These are phyloP conservation scores for Pteria penguin DNA, from an alignment of 2,888 invertebrate species.

Conservation along the genomic window DNA sequence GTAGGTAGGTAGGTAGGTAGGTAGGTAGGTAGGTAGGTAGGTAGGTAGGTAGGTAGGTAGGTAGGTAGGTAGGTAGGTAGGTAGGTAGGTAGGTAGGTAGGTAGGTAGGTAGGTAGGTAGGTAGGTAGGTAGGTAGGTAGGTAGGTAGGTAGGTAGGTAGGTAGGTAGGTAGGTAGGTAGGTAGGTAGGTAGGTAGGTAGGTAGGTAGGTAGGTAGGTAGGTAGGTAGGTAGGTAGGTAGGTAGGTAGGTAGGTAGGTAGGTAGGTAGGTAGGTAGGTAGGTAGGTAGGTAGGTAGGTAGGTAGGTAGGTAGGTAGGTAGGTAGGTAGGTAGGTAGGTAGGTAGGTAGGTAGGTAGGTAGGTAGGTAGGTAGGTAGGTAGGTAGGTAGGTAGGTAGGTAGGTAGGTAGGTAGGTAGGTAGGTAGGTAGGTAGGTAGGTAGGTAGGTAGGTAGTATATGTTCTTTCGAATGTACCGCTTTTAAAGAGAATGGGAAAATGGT, in stretches of 20 bases:
- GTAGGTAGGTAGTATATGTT: not conserved
- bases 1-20: not conserved
- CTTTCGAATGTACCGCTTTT: not conserved
- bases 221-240: not conserved
- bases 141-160: not conserved
- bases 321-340: not conserved
- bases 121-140: not conserved
- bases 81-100: not conserved
- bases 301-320: not conserved
- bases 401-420: not conserved
- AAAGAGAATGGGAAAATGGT: too few species aligned
- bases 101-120: not conserved
- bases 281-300: not conserved
- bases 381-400: not conserved
- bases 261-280: not conserved
- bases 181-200: not conserved
- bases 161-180: not conserved
- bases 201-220: not conserved
- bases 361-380: not conserved
- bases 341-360: not conserved
- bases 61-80: not conserved
- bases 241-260: not conserved
- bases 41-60: not conserved
- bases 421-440: not conserved
- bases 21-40: not conserved